Conservation (phyloP, 2,888 invertebrate species). For the Flexamia atlantica region DNA sequence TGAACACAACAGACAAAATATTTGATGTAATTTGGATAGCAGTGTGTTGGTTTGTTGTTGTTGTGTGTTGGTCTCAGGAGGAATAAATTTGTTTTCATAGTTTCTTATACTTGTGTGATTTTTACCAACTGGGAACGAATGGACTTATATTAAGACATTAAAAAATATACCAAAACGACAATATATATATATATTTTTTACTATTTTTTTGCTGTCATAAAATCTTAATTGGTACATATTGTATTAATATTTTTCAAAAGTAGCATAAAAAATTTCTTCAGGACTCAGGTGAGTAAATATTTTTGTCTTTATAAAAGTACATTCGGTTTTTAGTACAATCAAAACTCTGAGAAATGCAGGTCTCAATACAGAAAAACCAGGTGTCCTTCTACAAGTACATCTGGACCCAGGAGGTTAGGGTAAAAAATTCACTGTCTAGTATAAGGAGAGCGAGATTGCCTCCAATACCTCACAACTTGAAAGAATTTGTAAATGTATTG, state of each 20-base stretch:
- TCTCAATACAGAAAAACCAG: slow-evolving; percentile 16
- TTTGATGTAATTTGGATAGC: slow-evolving; percentile 13
- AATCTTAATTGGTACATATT: slow-evolving; percentile 8
- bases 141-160: slow-evolving; percentile 20
- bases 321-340: slow-evolving; percentile 28
- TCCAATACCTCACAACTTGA: too few species aligned
- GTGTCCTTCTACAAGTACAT: slow-evolving; percentile 23
- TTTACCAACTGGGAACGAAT: slow-evolving; percentile 33
- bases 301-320: slow-evolving; percentile 27
- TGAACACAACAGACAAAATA: slow-evolving; percentile 7
- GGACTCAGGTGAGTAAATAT: slow-evolving; percentile 38
- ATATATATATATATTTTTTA: background rate
- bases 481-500: too few species aligned
- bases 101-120: slow-evolving; percentile 21
- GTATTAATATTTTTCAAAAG: slow-evolving; percentile 26
- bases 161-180: slow-evolving; percentile 21
- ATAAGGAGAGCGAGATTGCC: too few species aligned
- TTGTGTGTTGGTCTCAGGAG: background rate
- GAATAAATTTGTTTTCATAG: slow-evolving; percentile 15
- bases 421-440: too few species aligned
- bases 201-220: slow-evolving; percentile 25
- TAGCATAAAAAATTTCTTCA: slow-evolving; percentile 15
- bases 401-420: slow-evolving; percentile 19
- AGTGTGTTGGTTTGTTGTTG: slow-evolving; percentile 19
- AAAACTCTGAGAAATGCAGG: slow-evolving; percentile 16